phyloP scores from a whole-genome alignment of 2,888 invertebrate species.

The Papilio protenor region DNA sequence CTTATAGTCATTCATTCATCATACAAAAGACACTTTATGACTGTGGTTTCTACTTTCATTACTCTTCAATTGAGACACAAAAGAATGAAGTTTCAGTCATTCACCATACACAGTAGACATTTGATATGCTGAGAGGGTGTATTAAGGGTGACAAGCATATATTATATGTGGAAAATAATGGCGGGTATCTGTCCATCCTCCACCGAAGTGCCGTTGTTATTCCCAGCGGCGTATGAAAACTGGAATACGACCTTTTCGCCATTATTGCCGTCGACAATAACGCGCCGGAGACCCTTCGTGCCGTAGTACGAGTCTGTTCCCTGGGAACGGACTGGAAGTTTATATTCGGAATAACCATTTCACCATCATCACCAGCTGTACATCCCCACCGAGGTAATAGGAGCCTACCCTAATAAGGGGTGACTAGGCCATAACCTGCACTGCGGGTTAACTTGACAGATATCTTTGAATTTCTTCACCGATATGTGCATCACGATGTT shows the following conservation, averaged over 20 bases:
- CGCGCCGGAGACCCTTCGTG: conserved; percentile 90
- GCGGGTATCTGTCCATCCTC: conserved; percentile 95
- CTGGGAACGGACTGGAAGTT: conserved; percentile 69
- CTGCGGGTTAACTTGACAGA: too few species aligned
- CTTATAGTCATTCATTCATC: neutral
- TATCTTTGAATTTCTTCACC: too few species aligned
- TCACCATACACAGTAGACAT: neutral
- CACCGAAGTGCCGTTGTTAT: conserved; percentile 93
- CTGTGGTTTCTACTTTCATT: neutral
- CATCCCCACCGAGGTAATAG: too few species aligned
- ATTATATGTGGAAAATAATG: conserved; percentile 90
- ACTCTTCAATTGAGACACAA: neutral
- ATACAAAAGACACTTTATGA: neutral
- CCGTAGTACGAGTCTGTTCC: conserved; percentile 95
- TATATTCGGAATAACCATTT: neutral
- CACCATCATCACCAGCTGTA: too few species aligned
- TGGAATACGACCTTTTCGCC: conserved; percentile 92
- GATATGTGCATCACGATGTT: too few species aligned
- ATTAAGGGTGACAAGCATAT: conserved; percentile 24
- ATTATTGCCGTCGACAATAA: conserved; percentile 89
- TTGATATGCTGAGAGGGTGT: neutral
- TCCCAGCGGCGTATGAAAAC: conserved; percentile 93
- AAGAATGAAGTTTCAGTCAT: neutral
- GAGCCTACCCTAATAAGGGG: too few species aligned
- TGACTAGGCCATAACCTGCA: too few species aligned